A percentile compares a stretch with the other conserved stretches of the same genome.
These are phyloP conservation scores for Mus minutoides DNA, from an alignment of 2,797 vertebrate genomes.

Conservation along the genomic window DNA sequence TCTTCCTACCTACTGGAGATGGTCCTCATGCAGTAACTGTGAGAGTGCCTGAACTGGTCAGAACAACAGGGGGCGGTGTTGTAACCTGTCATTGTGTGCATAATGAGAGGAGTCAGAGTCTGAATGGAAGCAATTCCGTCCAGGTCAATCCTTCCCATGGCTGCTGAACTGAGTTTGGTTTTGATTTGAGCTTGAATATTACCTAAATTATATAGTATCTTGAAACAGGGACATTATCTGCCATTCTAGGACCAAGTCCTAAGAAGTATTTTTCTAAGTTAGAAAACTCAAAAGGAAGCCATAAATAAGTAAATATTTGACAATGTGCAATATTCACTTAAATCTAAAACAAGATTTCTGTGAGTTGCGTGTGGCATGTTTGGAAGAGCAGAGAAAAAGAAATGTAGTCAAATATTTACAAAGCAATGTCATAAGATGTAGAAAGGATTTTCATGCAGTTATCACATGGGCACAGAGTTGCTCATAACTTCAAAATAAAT, in stretches of 20 bases:
- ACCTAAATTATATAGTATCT: not conserved
- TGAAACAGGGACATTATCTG: conserved; percentile 11
- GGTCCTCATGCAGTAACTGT: not conserved
- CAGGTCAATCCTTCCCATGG: not conserved
- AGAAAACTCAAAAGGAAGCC: conserved; percentile 48
- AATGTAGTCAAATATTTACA: conserved; percentile 74
- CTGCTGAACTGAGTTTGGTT: not conserved
- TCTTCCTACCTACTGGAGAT: not conserved
- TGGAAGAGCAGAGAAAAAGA: conserved; percentile 25
- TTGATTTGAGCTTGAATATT: conserved; percentile 28
- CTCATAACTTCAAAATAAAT: conserved; percentile 66
- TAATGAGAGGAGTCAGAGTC: not conserved
- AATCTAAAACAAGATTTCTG: conserved; percentile 59
- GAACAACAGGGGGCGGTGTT: conserved; percentile 2
- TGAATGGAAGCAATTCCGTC: not conserved
- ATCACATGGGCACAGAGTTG: conserved; percentile 18
- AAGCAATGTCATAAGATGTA: conserved; percentile 42
- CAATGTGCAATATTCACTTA: conserved; percentile 61
- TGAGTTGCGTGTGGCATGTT: conserved; percentile 21
- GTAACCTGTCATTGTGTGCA: not conserved
- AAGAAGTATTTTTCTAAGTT: conserved; percentile 63
- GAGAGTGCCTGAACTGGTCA: not conserved
- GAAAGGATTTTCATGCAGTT: conserved; percentile 33
- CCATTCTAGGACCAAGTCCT: not conserved
- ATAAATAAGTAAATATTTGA: conserved; percentile 66